A percentile compares a stretch with the other conserved stretches of the same genome.
Conservation (phyloP, 2,113 vertebrate genomes). For the Crotalus helleri region DNA sequence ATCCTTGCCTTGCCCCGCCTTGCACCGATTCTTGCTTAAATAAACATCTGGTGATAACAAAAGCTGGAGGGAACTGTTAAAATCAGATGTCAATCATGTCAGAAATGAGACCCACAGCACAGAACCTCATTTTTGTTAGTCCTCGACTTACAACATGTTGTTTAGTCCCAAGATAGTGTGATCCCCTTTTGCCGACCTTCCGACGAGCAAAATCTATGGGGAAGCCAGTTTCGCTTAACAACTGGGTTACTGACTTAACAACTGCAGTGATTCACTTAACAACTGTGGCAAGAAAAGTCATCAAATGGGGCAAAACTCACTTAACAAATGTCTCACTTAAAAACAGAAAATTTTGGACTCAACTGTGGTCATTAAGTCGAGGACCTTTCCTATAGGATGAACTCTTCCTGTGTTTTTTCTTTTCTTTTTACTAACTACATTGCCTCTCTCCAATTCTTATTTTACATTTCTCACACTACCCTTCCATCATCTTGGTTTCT, state of each 20-base stretch:
- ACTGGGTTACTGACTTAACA: background rate
- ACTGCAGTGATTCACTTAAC: background rate
- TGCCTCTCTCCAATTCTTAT: background rate
- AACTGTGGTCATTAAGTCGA: background rate
- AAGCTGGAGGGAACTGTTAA: background rate
- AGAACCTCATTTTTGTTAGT: background rate
- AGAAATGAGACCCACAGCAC: background rate
- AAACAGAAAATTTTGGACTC: background rate
- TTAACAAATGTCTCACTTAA: background rate
- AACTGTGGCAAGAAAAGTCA: background rate
- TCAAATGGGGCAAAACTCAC: background rate
- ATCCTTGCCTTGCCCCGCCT: background rate
- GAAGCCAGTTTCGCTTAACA: background rate
- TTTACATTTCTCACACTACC: background rate
- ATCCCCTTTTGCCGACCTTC: background rate
- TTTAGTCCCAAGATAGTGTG: background rate
- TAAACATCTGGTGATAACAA: background rate
- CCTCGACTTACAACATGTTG: background rate
- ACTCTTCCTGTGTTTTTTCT: background rate
- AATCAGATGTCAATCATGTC: background rate
- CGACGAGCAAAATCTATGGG: rapidly evolving
- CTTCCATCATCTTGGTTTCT: background rate
- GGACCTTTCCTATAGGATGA: background rate
- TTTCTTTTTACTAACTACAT: background rate
- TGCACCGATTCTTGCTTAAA: background rate